phyloP scores from a whole-genome alignment of 2,888 invertebrate genomes.

The Lasioglossum marginatum region DNA sequence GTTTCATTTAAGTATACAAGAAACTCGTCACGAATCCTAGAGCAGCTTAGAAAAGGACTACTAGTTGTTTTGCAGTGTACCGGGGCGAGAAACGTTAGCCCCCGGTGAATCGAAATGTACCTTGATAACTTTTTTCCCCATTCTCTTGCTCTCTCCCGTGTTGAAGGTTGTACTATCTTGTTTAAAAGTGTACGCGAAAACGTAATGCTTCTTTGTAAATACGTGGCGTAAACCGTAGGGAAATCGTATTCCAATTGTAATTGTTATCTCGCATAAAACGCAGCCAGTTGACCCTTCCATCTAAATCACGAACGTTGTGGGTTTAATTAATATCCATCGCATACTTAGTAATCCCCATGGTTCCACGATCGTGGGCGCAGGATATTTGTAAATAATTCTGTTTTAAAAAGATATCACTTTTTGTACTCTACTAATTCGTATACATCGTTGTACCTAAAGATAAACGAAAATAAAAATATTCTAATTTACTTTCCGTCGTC shows the following conservation, averaged over 20 bases:
- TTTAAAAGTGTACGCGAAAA: background rate
- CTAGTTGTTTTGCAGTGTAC: slow-evolving; percentile 22
- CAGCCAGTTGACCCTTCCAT: background rate
- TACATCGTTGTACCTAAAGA: slow-evolving; percentile 40
- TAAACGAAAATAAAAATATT: slow-evolving; percentile 55
- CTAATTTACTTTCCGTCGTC: slow-evolving; percentile 38
- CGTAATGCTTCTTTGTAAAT: slow-evolving; percentile 37
- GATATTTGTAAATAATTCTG: slow-evolving; percentile 59
- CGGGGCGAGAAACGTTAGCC: background rate
- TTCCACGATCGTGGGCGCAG: slow-evolving; percentile 9
- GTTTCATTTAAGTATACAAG: slow-evolving; percentile 8
- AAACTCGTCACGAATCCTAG: slow-evolving; percentile 1
- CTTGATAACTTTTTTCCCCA: background rate
- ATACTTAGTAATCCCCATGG: slow-evolving; percentile 15
- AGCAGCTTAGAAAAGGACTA: background rate
- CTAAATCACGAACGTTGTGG: slow-evolving; percentile 10
- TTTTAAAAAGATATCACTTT: slow-evolving; percentile 53
- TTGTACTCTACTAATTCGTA: slow-evolving; percentile 59
- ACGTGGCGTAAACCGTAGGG: slow-evolving; percentile 18
- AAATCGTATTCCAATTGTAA: slow-evolving; percentile 15
- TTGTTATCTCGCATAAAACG: slow-evolving; percentile 12
- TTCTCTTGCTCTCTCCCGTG: slow-evolving; percentile 1
- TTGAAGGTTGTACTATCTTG: slow-evolving; percentile 6
- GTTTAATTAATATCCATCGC: slow-evolving; percentile 12
- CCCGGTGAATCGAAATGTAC: background rate